A percentile compares a stretch with the other conserved stretches of the same genome.
Conservation (phyloP, 2,113 vertebrate species). For the Micromys minutus region DNA sequence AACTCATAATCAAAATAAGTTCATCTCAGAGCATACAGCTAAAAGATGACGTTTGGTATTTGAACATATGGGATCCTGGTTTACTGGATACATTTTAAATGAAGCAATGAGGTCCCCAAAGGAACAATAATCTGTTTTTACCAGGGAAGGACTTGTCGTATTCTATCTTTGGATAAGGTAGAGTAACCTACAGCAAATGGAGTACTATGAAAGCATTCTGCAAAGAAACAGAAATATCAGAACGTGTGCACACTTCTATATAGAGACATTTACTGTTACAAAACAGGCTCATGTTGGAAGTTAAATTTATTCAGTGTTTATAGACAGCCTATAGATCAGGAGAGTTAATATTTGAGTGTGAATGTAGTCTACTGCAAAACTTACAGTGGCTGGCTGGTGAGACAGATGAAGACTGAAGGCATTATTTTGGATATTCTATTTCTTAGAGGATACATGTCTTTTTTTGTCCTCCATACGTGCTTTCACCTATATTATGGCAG, state of each 20-base stretch:
- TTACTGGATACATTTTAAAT: background rate
- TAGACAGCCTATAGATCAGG: background rate
- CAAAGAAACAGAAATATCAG: background rate
- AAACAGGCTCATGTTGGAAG: background rate
- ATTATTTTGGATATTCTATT: background rate
- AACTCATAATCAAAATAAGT: background rate
- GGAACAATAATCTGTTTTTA: background rate
- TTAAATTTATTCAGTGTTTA: background rate
- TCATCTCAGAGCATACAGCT: background rate
- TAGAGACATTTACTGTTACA: background rate
- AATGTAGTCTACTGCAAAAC: background rate
- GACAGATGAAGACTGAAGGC: background rate
- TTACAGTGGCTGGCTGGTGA: background rate
- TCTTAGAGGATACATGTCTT: background rate
- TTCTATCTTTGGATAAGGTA: background rate
- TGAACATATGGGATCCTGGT: background rate
- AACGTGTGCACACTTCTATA: background rate
- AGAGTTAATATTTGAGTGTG: background rate
- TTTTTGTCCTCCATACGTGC: background rate
- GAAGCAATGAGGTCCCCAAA: background rate
- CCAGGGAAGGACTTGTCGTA: background rate
- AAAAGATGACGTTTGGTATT: background rate
- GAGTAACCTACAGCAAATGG: background rate
- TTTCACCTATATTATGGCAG: background rate
- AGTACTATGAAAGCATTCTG: background rate